Base-by-base conservation (phyloP, 2,888 invertebrate species). In the Rosalia funebris region DNA sequence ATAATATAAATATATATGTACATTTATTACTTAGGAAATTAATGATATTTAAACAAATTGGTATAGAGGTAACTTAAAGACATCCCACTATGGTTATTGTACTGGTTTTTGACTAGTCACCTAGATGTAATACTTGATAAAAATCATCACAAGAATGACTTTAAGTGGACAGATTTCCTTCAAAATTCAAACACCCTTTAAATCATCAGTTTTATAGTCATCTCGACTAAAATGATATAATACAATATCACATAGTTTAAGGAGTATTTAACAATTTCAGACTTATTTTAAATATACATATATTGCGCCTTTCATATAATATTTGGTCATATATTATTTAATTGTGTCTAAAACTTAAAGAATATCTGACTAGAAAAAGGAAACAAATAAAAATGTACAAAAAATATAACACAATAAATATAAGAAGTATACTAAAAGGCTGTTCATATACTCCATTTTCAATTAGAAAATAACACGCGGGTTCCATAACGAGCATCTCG, bases 261-360 rank as follows among this genome's bases (percentile, higher is more conserved):
- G 75, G 71, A 73, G 73, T 75, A 76, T 72, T 72, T 66, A 74
- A 71, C 70, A 73, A 75, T 69, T 68, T 78, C 78, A 78, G 78
- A 77, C 78, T 77, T 77, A 67, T 57, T 60, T 63, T 55, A 60
- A 55, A 56, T 60, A 58, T 60, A 64, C 56, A 42, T 48, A 32
- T 70, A 75, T 73, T 72, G 72, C 71, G 64, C 63, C 68, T 66
- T 66, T 69, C 66, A 69, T 71, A 66, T 36, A 53, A 69, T 69
- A 66, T 73, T 72, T 73, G 72, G 70, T 72, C 71, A 71, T 53
- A 41, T 62, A 65, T 66, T 68, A 71, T 66, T 71, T 66, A 64
- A 68, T 71, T 72, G 70, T 71, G 65, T 66, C 66, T 70, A 72
- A 72, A 56, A 59, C 48, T 57, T 53, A 50, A 60, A 65, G n/a